Evolutionary conservation across 2,113 vertebrate species (phyloP), one percentile per base, ranked within the genome.

Genomic region (Corythaeola cristata): DNA sequence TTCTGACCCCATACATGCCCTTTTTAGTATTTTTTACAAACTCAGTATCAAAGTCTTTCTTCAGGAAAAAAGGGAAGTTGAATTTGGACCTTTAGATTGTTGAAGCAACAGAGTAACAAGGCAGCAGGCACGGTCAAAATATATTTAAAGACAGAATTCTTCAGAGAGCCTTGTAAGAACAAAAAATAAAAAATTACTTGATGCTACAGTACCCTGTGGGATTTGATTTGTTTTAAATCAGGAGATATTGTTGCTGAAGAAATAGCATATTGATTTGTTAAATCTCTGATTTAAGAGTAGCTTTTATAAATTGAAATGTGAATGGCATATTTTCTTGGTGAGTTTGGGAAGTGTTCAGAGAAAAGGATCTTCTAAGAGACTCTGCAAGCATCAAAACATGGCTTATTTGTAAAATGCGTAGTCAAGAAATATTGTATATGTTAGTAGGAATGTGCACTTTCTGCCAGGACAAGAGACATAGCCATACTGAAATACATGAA

Each of bases 151-250:
- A 60, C 15, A 72, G 53, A 92, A 73, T 52, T 92, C 77, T 93
- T 94, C 63, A 88, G 88, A 85, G 75, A 39, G 8, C 56, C 59
- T 88, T 85, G 24, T 21, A 27, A 85, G 83, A 97, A 88, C 23
- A 84, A 94, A 93, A 52, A 71, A 78, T 26, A 58, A 76, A 86
- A 49, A 69, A 83, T 60, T 64, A 62, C 62, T 94, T 94, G 75
- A 89, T 87, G 81, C 84, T 91, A 59, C 49, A 59, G 35, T 74
- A 78, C 52, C n/a, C 44, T 49, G 19, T 84, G 71, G 75, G 55
- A 94, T 49, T 83, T 85, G 41, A 68, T 59, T 93, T 72, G 24
- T 85, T 92, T 96, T 85, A 86, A 87, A 93, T 80, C 45, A 66
- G 52, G 23, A 90, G 93, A 78, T 56, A 79, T 6, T 83, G 52